Conservation (phyloP, 1,140 invertebrate genomes). For the Microplitis mediator region DNA sequence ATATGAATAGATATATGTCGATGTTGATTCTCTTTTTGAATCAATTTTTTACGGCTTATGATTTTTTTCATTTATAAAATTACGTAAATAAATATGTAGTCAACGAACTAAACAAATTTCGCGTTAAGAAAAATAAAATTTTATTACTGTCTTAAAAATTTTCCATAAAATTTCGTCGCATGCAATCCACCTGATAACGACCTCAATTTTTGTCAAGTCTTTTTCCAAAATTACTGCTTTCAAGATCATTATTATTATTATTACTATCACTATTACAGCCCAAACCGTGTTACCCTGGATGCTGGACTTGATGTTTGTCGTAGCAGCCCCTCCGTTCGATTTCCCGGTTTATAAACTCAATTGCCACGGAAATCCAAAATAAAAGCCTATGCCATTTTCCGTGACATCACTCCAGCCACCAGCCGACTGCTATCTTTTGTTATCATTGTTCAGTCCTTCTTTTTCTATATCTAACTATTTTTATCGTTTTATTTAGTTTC, state of each 20-base stretch:
- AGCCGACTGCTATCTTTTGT: slow-evolving; percentile 1
- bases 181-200: slow-evolving; percentile 60
- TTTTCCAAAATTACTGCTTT: slow-evolving; percentile 28
- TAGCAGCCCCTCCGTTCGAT: slow-evolving; percentile 49
- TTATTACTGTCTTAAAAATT: slow-evolving; percentile 43
- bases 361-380: slow-evolving; percentile 47
- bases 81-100: too few species aligned
- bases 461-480: neutral
- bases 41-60: too few species aligned
- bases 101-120: neutral
- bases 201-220: slow-evolving; percentile 63
- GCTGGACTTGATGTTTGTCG: too few species aligned
- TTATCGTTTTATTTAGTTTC: slow-evolving; percentile 6
- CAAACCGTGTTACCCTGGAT: too few species aligned
- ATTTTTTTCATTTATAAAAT: too few species aligned
- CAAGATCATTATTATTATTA: neutral
- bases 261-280: too few species aligned
- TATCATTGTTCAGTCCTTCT: neutral
- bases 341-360: slow-evolving; percentile 63
- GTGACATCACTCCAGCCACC: neutral
- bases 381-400: slow-evolving; percentile 28
- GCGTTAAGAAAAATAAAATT: too few species aligned
- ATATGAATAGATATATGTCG: too few species aligned
- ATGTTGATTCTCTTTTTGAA: too few species aligned
- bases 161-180: slow-evolving; percentile 40